Evolutionary conservation across 2,888 invertebrate species (phyloP), one percentile per base, ranked within the genome.

Genomic region (Cetonia aurata): DNA sequence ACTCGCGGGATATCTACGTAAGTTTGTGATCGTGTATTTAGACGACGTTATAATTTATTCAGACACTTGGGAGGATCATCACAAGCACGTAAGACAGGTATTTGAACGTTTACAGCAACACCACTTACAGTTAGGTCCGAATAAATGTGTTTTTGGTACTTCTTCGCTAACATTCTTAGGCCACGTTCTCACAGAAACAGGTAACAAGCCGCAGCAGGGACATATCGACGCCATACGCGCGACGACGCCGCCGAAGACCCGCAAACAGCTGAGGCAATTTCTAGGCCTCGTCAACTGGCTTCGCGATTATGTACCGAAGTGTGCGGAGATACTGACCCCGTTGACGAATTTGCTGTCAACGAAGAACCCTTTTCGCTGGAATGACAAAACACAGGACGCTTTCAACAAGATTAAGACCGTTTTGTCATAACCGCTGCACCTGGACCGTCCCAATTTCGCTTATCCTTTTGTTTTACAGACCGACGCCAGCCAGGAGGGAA

Each of bases 21-120:
- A 70, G 0, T 74, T 72, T 52, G 74, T 74, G 19, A 31, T 75
- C 0, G 78, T 76, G 0, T 81, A 80, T 60, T 62, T 80, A 1
- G 80, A 80, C 41, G 79, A 81, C 56, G 77, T 81, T 3, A 77
- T 80, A 0, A 67, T 75, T 0, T 74, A 71, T 41, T 70, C 68
- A 0, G 19, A 71, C 8, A 67, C 33, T 31, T 41, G 44, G 44
- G 72, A 76, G 6, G 74, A 77, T 3, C 75, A 77, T 55, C 53
- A 72, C 0, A 17, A 10, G 1, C 75, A 77, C 48, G 67, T 78
- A 0, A 50, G 55, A 3, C 44, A 53, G 10, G 71, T 77, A 3
- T 66, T 76, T 10, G 75, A 77, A 50, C 53, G 75, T 4, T 55
- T 77, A 1, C 68, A 69, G 13, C 52, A 65, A n/a, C 73, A 77